phyloP scores from a whole-genome alignment of 2,888 invertebrate species.

The Rhodophaea formosa region DNA sequence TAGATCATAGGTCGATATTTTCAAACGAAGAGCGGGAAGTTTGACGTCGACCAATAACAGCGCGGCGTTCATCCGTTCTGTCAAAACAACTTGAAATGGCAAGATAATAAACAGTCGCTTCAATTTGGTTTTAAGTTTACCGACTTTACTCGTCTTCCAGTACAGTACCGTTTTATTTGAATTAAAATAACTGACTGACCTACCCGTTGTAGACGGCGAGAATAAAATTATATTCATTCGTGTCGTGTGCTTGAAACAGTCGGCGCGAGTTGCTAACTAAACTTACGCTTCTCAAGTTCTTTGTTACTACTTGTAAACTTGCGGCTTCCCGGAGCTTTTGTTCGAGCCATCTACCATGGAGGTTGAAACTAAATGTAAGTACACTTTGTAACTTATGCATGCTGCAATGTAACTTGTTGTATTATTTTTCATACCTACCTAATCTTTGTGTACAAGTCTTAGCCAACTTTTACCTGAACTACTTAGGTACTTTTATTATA shows the following conservation, averaged over 20 bases:
- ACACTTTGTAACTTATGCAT: constrained; percentile 22
- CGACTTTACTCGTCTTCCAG: constrained; percentile 38
- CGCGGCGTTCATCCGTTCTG: constrained; percentile 48
- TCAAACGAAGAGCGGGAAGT: constrained; percentile 53
- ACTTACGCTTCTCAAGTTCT: constrained; percentile 35
- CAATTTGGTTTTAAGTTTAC: constrained; percentile 34
- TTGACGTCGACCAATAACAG: constrained; percentile 63
- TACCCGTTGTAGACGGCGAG: constrained; percentile 49
- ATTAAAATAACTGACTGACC: constrained; percentile 64
- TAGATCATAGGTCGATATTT: constrained; percentile 54
- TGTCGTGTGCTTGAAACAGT: constrained; percentile 41
- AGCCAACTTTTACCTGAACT: no score
- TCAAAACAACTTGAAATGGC: constrained; percentile 37
- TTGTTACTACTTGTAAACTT: constrained; percentile 29
- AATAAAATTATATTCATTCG: constrained; percentile 40
- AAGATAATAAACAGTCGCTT: constrained; percentile 34
- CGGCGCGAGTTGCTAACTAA: constrained; percentile 34
- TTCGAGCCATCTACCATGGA: constrained; percentile 51
- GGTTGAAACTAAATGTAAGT: constrained; percentile 71
- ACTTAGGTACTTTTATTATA: no score
- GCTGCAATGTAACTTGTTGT: not conserved
- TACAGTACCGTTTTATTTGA: constrained; percentile 46
- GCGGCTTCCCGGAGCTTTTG: constrained; percentile 14
- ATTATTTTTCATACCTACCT: no score
- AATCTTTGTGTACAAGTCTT: no score